Base-by-base conservation (phyloP, 2,113 vertebrate genomes). In the Nanorana parkeri region DNA sequence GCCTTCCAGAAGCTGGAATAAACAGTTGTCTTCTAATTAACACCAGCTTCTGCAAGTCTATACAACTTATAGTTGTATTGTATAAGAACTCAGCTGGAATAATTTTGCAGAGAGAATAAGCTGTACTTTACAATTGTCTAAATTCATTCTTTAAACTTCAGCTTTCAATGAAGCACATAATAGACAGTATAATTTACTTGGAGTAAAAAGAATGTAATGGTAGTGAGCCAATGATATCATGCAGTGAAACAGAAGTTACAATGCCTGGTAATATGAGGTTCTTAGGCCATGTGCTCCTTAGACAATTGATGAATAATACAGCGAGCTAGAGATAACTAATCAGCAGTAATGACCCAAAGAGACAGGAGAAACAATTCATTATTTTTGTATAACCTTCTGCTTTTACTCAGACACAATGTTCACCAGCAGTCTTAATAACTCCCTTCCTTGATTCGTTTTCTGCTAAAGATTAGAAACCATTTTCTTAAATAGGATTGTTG, bases 21-120 rank as follows among this genome's bases (percentile, higher is more conserved):
- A 69, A 67, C 76, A 66, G 41, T 80, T 24, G 55, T 69, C 55
- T 51, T 26, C 78, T 36, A 58, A 69, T 80, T 68, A 80, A 80
- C 20, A 47, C 65, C 29, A 8, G 51, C 58, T 54, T 68, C 77
- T 68, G 17, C 47, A 69, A 80, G 78, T 60, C 66, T 69, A 80
- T 69, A 69, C 28, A 56, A 68, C 77, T 24, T 47, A 78, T 32
- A 21, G 32, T 80, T 32, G 24, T 61, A n/a, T 69, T 69, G 32
- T 80, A 68, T 24, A 26, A 56, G 67, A 73, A 58, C 32, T 58
- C 56, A 68, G 54, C 65, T 80, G 63, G 61, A 78, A 41, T 78
- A 13, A 28, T 21, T 67, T 55, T 55, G 63, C 63, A 55, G 3
- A 26, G 76, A 67, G 76, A 66, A 78, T 32, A 67, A 29, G 13